phyloP scores from a whole-genome alignment of 1,140 invertebrate species.

The Atta colombica region DNA sequence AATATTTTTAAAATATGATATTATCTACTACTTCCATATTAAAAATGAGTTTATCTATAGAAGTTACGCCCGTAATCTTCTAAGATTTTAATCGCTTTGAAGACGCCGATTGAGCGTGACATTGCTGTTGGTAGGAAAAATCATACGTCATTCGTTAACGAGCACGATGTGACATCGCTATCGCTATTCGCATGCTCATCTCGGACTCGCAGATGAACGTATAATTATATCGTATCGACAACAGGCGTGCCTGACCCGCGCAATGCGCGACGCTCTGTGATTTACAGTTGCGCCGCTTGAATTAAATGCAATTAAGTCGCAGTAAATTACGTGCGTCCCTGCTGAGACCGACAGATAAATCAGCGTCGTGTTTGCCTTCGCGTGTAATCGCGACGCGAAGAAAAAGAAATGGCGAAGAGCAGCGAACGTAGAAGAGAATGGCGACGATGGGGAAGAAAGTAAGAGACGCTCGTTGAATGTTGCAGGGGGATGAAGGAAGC shows the following conservation, averaged over 20 bases:
- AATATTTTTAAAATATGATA: background rate
- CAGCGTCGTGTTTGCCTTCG: conserved; percentile 77
- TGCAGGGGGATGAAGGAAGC: background rate
- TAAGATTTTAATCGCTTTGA: conserved; percentile 29
- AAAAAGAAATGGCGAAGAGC: conserved; percentile 33
- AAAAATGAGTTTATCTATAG: conserved; percentile 10
- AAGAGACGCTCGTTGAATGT: background rate
- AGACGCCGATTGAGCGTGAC: conserved; percentile 2
- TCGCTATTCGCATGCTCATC: conserved; percentile 27
- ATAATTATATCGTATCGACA: conserved; percentile 78
- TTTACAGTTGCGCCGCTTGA: conserved; percentile 80
- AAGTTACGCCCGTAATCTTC: background rate
- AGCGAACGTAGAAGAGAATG: background rate
- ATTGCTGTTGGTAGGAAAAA: background rate
- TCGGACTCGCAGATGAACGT: conserved; percentile 71
- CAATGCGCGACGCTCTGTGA: conserved; percentile 77
- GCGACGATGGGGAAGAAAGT: background rate
- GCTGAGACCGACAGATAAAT: conserved; percentile 74
- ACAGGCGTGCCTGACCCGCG: conserved; percentile 78
- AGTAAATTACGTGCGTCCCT: conserved; percentile 76
- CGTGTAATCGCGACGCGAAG: conserved; percentile 71
- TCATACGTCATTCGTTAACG: conserved; percentile 34
- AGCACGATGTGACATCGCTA: conserved; percentile 29
- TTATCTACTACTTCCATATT: background rate
- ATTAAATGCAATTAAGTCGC: conserved; percentile 82